Evolutionary conservation across 1,140 invertebrate species (phyloP).

Genomic region (Bombyx mori): ASM3026992v2 NC_085127.1:7155501-7156000

Average conservation of each 20-base stretch:
- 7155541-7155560: too few relatives aligned
- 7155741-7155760: conserved; percentile 54
- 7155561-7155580: too few relatives aligned
- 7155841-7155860: conserved; percentile 57
- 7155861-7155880: conserved; percentile 50
- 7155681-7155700: conserved; percentile 41
- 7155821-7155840: conserved; percentile 28
- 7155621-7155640: conserved; percentile 35
- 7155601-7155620: conserved; percentile 5
- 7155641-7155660: conserved; percentile 36
- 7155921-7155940: conserved; percentile 18
- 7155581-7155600: too few relatives aligned
- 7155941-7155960: conserved; percentile 9
- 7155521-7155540: too few relatives aligned
- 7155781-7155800: conserved; percentile 25
- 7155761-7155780: conserved; percentile 36
- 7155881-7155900: conserved; percentile 34
- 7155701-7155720: conserved; percentile 53
- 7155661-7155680: conserved; percentile 38
- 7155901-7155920: conserved; percentile 17
- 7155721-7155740: conserved; percentile 56
- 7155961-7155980: neutral
- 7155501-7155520: too few relatives aligned
- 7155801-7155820: conserved; percentile 25
- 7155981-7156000: conserved; percentile 6